phyloP scores from a whole-genome alignment of 2,888 invertebrate species.

The Cyrtodaria siliqua region DNA sequence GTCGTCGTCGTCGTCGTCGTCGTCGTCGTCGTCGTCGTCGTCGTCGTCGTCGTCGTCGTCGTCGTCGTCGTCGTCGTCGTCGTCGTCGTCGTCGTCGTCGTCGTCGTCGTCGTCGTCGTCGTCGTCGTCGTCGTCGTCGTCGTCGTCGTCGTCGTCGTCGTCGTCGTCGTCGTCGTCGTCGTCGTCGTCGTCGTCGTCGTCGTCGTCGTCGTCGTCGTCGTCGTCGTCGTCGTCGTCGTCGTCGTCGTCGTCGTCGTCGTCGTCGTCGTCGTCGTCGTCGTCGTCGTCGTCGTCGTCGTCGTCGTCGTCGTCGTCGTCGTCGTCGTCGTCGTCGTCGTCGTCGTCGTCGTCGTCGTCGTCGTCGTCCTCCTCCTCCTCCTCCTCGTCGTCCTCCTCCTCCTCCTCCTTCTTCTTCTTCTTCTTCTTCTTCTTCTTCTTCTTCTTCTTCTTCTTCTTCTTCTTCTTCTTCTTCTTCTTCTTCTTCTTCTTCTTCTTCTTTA shows the following conservation, averaged over 20 bases:
- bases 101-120: too few relatives aligned
- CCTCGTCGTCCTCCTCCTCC: background rate
- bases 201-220: constrained; percentile 1
- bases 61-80: too few relatives aligned
- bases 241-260: background rate
- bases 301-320: constrained; percentile 2
- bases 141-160: background rate
- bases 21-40: too few relatives aligned
- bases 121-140: background rate
- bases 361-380: constrained; percentile 7
- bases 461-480: too few relatives aligned
- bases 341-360: background rate
- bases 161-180: background rate
- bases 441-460: too few relatives aligned
- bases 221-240: background rate
- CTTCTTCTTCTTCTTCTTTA: too few relatives aligned
- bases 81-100: too few relatives aligned
- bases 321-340: constrained; percentile 1
- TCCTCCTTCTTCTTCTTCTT: too few relatives aligned
- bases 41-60: too few relatives aligned
- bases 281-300: constrained; percentile 2
- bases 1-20: too few relatives aligned
- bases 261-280: constrained; percentile 7
- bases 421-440: too few relatives aligned
- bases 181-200: background rate